phyloP scores from a whole-genome alignment of 2,797 vertebrate species.

The Gorsachius magnificus region DNA sequence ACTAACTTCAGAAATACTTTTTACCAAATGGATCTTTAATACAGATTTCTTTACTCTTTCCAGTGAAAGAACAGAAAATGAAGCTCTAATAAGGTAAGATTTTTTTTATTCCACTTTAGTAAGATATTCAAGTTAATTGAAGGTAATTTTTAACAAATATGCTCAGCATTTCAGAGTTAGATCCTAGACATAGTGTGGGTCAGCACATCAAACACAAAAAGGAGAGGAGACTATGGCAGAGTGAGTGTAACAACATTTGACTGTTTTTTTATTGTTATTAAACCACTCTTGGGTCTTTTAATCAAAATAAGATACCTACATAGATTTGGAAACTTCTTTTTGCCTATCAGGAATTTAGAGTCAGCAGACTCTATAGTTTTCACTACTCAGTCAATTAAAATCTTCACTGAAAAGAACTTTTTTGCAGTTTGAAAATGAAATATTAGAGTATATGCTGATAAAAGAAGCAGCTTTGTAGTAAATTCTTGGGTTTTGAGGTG shows the following conservation, averaged over 20 bases:
- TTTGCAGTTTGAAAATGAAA: background rate
- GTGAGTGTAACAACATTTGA: background rate
- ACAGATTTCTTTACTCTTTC: constrained; percentile 42
- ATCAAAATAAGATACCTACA: background rate
- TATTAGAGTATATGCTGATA: background rate
- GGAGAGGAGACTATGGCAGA: background rate
- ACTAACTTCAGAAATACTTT: background rate
- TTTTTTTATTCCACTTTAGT: background rate
- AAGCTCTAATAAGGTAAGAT: constrained; percentile 41
- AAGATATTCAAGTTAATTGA: background rate
- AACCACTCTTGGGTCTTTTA: background rate
- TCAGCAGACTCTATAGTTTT: background rate
- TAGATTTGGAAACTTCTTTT: background rate
- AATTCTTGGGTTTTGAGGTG: background rate
- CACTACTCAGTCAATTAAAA: background rate
- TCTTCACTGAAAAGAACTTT: background rate
- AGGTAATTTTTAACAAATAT: background rate
- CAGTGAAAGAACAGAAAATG: constrained; percentile 55
- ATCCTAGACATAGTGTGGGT: background rate
- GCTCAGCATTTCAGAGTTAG: background rate
- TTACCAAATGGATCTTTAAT: constrained; percentile 22
- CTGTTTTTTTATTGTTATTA: background rate
- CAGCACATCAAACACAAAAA: background rate
- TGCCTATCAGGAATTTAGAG: background rate
- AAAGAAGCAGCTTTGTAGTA: background rate